Percentiles rank a stretch among this genome's conserved stretches.
Conservation (phyloP, 1,140 invertebrate genomes). For the Orussus abietinus region DNA sequence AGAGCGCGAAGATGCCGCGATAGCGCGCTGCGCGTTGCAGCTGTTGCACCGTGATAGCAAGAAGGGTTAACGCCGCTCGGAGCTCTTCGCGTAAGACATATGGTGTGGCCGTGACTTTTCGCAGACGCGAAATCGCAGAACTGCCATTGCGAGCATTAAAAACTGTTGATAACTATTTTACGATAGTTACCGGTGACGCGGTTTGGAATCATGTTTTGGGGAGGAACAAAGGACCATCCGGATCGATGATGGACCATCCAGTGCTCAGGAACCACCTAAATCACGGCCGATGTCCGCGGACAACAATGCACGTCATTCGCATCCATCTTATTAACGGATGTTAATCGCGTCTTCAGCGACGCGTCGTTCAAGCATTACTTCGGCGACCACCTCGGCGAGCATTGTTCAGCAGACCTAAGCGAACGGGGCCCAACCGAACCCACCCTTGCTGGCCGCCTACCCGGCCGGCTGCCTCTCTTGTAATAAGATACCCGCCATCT, state of each 20-base stretch:
- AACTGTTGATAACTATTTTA: too few relatives aligned
- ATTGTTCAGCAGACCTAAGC: constrained; percentile 34
- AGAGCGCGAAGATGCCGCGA: constrained; percentile 20
- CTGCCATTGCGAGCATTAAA: neutral
- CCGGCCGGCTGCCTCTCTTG: constrained; percentile 23
- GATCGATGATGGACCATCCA: constrained; percentile 22
- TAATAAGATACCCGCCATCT: constrained; percentile 56
- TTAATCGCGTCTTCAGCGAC: constrained; percentile 55
- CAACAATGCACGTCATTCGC: constrained; percentile 48
- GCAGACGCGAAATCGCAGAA: neutral
- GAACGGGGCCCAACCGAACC: constrained; percentile 12
- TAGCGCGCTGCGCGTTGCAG: constrained; percentile 20
- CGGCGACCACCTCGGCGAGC: constrained; percentile 48
- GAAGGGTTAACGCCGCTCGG: too few relatives aligned
- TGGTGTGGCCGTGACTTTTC: too few relatives aligned
- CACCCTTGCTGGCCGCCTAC: neutral
- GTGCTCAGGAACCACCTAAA: constrained; percentile 26
- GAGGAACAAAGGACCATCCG: too few relatives aligned
- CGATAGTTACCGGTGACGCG: too few relatives aligned
- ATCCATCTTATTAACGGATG: constrained; percentile 56
- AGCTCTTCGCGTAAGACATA: too few relatives aligned
- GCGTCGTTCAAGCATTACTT: constrained; percentile 47
- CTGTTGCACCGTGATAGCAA: constrained; percentile 21
- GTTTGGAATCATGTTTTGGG: too few relatives aligned
- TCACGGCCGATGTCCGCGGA: constrained; percentile 38